phyloP scores from a whole-genome alignment of 2,797 vertebrate genomes.

The Sebastes oblongus region DNA sequence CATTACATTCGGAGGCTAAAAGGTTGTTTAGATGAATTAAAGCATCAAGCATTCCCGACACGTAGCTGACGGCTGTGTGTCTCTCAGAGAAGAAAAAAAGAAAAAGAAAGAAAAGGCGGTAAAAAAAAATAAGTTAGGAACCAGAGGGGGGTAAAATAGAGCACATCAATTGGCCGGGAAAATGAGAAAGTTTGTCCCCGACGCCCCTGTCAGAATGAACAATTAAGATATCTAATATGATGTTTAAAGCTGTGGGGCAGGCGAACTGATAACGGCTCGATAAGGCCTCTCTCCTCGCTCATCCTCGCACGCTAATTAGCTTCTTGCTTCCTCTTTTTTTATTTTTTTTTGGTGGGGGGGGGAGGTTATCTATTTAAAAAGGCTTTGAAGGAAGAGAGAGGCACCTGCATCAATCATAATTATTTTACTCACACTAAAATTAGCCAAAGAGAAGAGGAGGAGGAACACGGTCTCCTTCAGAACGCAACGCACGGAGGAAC shows the following conservation, averaged over 20 bases:
- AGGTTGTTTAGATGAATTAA: slow-evolving; percentile 59
- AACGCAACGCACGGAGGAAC: slow-evolving; percentile 26
- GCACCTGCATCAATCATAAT: slow-evolving; percentile 82
- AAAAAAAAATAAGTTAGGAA: slow-evolving; percentile 31
- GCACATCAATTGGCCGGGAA: slow-evolving; percentile 56
- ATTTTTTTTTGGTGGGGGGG: neutral
- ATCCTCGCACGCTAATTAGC: slow-evolving; percentile 72
- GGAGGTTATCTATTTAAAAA: slow-evolving; percentile 65
- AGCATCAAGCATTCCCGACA: slow-evolving; percentile 50
- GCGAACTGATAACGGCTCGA: slow-evolving; percentile 65
- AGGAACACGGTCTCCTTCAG: slow-evolving; percentile 70
- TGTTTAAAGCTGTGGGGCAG: slow-evolving; percentile 72
- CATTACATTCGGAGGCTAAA: slow-evolving; percentile 36
- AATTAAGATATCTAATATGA: slow-evolving; percentile 76
- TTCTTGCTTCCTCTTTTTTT: slow-evolving; percentile 48
- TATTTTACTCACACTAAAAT: slow-evolving; percentile 79
- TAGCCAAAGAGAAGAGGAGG: slow-evolving; percentile 38
- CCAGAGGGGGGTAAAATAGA: slow-evolving; percentile 33
- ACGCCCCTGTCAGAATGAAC: slow-evolving; percentile 62
- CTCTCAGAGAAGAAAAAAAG: slow-evolving; percentile 10
- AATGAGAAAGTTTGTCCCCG: slow-evolving; percentile 69
- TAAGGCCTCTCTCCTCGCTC: slow-evolving; percentile 59
- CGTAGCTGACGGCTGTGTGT: slow-evolving; percentile 40
- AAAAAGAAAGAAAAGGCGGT: neutral
- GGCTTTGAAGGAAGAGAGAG: slow-evolving; percentile 70